phyloP scores from a whole-genome alignment of 2,797 vertebrate species.

The Hypotaenidia philippensis region DNA sequence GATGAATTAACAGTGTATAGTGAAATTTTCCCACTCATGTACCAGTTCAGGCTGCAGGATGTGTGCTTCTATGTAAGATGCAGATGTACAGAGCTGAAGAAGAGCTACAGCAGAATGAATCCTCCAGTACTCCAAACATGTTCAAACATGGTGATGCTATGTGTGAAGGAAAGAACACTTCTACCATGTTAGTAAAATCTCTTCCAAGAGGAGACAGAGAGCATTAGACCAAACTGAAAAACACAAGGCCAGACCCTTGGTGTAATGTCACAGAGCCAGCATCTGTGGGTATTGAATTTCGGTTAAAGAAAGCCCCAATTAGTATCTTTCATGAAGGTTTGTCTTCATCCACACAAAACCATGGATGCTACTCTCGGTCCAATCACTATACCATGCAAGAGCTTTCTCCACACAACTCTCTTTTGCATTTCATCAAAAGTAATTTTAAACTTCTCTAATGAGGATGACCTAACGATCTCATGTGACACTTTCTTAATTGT shows the following conservation, averaged over 20 bases:
- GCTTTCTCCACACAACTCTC: not conserved
- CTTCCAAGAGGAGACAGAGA: not conserved
- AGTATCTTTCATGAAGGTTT: not conserved
- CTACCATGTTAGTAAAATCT: not conserved
- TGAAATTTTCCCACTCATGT: not conserved
- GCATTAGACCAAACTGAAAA: not conserved
- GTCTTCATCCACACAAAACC: conserved; percentile 22
- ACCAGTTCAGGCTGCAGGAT: not conserved
- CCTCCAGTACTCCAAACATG: not conserved
- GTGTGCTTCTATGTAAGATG: not conserved
- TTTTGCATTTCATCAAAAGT: conserved; percentile 8
- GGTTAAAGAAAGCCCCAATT: conserved; percentile 32
- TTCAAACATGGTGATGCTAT: not conserved
- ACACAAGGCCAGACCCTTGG: not conserved
- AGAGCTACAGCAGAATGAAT: not conserved
- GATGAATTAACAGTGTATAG: not conserved
- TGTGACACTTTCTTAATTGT: not conserved
- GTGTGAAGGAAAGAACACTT: not conserved
- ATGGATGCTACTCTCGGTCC: not conserved
- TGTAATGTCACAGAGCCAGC: not conserved
- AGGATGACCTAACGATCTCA: conserved; percentile 9
- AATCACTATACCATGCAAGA: not conserved
- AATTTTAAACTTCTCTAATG: conserved; percentile 52
- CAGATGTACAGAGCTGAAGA: not conserved
- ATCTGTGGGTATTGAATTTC: conserved; percentile 18